Conservation (phyloP, 1,140 invertebrate species). For the Ceratina calcarata region DNA sequence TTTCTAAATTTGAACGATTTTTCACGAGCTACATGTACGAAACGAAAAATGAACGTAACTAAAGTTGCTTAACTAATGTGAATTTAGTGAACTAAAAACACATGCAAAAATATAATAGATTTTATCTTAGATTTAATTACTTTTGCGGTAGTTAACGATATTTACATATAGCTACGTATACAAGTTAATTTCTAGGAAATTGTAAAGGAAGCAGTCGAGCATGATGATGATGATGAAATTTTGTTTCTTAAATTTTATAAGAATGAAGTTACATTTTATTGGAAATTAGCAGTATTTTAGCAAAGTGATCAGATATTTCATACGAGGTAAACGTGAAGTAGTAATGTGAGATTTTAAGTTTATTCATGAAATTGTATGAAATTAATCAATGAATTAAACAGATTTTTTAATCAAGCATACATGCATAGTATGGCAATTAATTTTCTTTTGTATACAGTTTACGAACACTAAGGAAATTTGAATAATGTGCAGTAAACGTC, state of each 20-base stretch:
- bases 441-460: slow-evolving; percentile 7
- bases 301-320: slow-evolving; percentile 10
- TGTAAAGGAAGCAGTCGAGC: slow-evolving; percentile 5
- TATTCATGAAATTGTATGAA: slow-evolving; percentile 33
- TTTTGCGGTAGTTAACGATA: slow-evolving; percentile 28
- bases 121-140: slow-evolving; percentile 41
- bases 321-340: slow-evolving; percentile 13
- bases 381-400: slow-evolving; percentile 24
- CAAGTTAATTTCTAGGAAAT: slow-evolving; percentile 35
- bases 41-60: slow-evolving; percentile 21
- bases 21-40: slow-evolving; percentile 40
- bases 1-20: slow-evolving; percentile 35
- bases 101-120: slow-evolving; percentile 12
- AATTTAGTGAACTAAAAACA: slow-evolving; percentile 27
- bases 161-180: slow-evolving; percentile 30
- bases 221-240: slow-evolving; percentile 9
- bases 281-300: slow-evolving; percentile 22
- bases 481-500: not conserved
- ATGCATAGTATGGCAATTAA: slow-evolving; percentile 11
- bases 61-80: slow-evolving; percentile 32
- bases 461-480: slow-evolving; percentile 15
- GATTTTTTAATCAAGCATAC: slow-evolving; percentile 28
- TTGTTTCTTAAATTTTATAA: slow-evolving; percentile 32
- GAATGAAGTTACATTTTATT: slow-evolving; percentile 27
- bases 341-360: slow-evolving; percentile 12